phyloP scores from a whole-genome alignment of 2,797 vertebrate genomes.

The Danio kyathit region DNA sequence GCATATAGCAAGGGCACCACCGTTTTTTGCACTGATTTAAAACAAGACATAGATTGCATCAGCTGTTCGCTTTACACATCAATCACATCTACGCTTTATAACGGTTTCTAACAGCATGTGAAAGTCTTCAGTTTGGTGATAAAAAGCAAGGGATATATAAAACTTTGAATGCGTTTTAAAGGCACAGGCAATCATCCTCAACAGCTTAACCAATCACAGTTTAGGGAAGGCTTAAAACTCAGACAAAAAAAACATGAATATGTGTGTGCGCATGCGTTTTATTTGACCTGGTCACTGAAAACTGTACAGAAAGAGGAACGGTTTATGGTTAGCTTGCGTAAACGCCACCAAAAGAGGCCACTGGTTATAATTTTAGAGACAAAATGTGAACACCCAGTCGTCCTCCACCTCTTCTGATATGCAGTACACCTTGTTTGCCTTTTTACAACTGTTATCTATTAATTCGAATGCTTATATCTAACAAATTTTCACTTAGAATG shows the following conservation, averaged over 20 bases:
- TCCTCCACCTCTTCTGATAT: neutral
- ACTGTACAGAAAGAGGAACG: conserved; percentile 1
- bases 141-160: neutral
- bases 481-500: neutral
- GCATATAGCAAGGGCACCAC: neutral
- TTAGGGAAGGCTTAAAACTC: conserved; percentile 1
- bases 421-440: neutral
- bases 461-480: neutral
- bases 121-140: neutral
- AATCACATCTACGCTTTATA: neutral
- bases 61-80: neutral
- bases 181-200: neutral
- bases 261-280: neutral
- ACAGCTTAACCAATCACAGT: neutral
- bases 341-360: neutral
- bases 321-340: conserved; percentile 13
- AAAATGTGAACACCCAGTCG: neutral
- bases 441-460: neutral
- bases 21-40: conserved; percentile 43
- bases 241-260: neutral
- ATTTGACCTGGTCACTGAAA: conserved; percentile 16
- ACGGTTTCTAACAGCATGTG: neutral
- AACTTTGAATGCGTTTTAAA: neutral
- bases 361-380: conserved; percentile 19
- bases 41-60: neutral